These are phyloP conservation scores for Drosophila setosimentum DNA, from an alignment of 2,888 invertebrate genomes.

Conservation along the genomic window DNA sequence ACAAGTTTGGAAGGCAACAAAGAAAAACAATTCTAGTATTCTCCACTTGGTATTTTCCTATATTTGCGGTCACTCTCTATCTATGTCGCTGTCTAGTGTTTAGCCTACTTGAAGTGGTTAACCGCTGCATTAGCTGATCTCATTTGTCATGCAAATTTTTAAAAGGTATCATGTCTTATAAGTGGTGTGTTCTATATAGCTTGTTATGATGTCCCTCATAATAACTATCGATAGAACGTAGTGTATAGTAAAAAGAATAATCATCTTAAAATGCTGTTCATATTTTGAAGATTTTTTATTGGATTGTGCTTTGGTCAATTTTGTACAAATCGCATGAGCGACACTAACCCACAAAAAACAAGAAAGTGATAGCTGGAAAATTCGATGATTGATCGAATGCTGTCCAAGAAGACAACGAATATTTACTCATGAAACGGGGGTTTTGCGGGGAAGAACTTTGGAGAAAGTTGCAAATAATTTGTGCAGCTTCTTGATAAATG, in stretches of 20 bases:
- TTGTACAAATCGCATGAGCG: neutral
- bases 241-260: too few species aligned
- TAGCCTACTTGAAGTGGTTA: slow-evolving; percentile 18
- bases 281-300: neutral
- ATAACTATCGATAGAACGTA: neutral
- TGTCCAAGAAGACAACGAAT: slow-evolving; percentile 23
- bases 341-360: neutral
- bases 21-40: slow-evolving; percentile 16
- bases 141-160: neutral
- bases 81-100: neutral
- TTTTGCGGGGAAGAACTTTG: neutral
- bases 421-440: neutral
- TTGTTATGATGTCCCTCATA: neutral
- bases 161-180: neutral
- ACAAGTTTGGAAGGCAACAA: slow-evolving; percentile 52
- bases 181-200: neutral
- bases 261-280: neutral
- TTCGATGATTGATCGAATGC: slow-evolving; percentile 62
- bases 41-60: slow-evolving; percentile 19
- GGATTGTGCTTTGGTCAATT: neutral
- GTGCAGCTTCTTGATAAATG: slow-evolving; percentile 38
- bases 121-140: slow-evolving; percentile 17
- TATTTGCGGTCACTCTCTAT: slow-evolving; percentile 6
- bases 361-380: slow-evolving; percentile 18
- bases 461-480: slow-evolving; percentile 36